Evolutionary conservation across 2,888 invertebrate genomes (phyloP).

Genomic region (Seira ritae): DNA sequence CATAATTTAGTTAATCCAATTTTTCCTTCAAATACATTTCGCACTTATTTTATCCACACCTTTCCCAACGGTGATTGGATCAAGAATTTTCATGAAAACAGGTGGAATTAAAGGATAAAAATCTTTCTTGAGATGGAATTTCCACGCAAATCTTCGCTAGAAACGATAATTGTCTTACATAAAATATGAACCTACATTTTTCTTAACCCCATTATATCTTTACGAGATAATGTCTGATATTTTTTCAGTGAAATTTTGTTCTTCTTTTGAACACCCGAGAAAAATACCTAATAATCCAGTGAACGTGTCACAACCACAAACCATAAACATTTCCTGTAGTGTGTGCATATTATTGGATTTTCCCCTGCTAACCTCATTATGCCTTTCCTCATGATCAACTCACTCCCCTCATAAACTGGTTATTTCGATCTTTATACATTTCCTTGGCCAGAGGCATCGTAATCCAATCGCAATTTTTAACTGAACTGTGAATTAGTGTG

Average conservation of each 20-base stretch:
- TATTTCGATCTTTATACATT: not conserved
- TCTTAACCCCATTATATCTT: too few relatives aligned
- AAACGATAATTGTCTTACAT: too few relatives aligned
- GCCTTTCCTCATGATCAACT: not conserved
- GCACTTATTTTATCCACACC: not conserved
- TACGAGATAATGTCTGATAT: too few relatives aligned
- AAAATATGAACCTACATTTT: too few relatives aligned
- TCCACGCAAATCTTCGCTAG: too few relatives aligned
- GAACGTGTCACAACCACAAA: slow-evolving; percentile 4
- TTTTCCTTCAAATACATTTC: not conserved
- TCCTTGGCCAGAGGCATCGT: not conserved
- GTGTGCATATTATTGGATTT: slow-evolving; percentile 9
- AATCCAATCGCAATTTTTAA: not conserved
- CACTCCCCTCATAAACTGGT: not conserved
- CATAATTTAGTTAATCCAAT: not conserved
- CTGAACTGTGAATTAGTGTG: not conserved
- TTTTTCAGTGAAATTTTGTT: too few relatives aligned
- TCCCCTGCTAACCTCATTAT: not conserved
- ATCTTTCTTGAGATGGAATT: too few relatives aligned
- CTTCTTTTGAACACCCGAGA: too few relatives aligned
- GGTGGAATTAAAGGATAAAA: too few relatives aligned
- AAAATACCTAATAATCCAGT: not conserved
- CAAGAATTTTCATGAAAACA: not conserved
- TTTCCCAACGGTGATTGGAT: not conserved
- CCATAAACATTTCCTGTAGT: not conserved